Evolutionary conservation across 2,113 vertebrate genomes (phyloP).

Genomic region (Pogona vitticeps): DNA sequence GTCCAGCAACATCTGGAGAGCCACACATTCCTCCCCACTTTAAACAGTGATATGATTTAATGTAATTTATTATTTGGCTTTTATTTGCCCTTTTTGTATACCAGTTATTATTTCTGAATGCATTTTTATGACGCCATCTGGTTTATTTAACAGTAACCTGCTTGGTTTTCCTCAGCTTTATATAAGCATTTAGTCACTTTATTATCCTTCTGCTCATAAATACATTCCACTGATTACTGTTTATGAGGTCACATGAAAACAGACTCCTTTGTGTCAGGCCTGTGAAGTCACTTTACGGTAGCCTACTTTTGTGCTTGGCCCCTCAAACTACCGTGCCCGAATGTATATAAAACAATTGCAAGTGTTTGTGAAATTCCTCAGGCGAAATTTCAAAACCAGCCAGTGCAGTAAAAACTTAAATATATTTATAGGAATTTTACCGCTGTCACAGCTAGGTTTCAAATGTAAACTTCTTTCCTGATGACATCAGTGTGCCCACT

Average conservation of each 20-base stretch:
- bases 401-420: constrained; percentile 39
- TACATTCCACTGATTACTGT: constrained; percentile 32
- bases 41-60: constrained; percentile 2
- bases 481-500: constrained; percentile 46
- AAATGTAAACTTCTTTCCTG: constrained; percentile 44
- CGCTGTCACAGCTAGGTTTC: constrained; percentile 34
- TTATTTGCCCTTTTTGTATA: not conserved
- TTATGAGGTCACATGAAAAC: constrained; percentile 44
- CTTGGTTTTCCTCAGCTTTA: constrained; percentile 32
- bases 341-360: not conserved
- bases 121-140: constrained; percentile 51
- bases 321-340: not conserved
- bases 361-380: constrained; percentile 28
- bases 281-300: constrained; percentile 16
- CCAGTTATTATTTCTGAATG: constrained; percentile 46
- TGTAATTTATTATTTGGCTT: not conserved
- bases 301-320: not conserved
- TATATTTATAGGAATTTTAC: constrained; percentile 46
- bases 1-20: not conserved
- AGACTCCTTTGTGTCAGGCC: not conserved
- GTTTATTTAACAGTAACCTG: constrained; percentile 47
- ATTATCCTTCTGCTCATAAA: not conserved
- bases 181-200: constrained; percentile 8
- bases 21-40: not conserved
- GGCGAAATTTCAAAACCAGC: not conserved